Percentiles rank a stretch among this genome's conserved stretches.
phyloP scores from a whole-genome alignment of 2,113 vertebrate species.

The Narcine bancroftii region DNA sequence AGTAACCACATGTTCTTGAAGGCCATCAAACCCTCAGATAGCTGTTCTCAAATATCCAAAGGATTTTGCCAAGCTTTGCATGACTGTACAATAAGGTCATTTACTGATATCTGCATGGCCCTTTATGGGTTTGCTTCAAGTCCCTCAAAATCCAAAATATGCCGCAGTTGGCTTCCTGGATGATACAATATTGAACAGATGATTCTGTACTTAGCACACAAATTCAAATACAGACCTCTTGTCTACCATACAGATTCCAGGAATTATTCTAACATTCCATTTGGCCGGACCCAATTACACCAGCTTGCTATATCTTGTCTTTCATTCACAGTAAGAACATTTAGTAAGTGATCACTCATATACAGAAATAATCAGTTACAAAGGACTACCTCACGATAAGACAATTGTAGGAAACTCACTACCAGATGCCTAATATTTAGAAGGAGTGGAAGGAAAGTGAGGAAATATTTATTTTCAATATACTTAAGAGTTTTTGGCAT shows the following conservation, averaged over 20 bases:
- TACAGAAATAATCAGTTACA: not conserved
- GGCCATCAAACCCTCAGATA: not conserved
- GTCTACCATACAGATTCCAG: not conserved
- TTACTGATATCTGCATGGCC: not conserved
- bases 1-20: not conserved
- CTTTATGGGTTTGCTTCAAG: not conserved
- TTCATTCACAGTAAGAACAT: not conserved
- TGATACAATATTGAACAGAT: constrained; percentile 15
- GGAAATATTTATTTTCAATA: no score
- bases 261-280: not conserved
- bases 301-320: not conserved
- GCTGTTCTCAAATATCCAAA: constrained; percentile 10
- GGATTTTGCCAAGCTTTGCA: constrained; percentile 4
- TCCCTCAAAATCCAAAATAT: constrained; percentile 25
- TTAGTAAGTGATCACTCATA: not conserved
- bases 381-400: not conserved
- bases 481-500: no score
- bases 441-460: no score
- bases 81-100: constrained; percentile 20
- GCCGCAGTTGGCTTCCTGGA: constrained; percentile 30
- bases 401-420: not conserved
- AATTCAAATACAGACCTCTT: constrained; percentile 20
- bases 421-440: not conserved
- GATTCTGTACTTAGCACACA: not conserved
- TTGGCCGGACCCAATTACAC: not conserved